Percentiles rank a stretch among this genome's conserved stretches.
These are phyloP conservation scores for Myiozetetes cayanensis DNA, from an alignment of 2,113 vertebrate genomes.

Conservation along the genomic window DNA sequence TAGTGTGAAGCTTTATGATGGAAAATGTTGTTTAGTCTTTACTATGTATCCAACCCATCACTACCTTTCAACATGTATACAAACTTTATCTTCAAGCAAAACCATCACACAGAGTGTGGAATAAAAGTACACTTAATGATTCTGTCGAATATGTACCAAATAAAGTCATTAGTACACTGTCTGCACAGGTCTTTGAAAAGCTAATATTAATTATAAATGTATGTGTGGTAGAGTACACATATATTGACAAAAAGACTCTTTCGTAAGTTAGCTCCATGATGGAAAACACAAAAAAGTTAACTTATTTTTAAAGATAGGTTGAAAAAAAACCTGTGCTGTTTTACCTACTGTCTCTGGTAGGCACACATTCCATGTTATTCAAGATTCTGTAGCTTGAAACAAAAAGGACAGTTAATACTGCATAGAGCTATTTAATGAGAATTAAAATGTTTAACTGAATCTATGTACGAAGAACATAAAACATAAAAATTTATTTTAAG, in stretches of 20 bases:
- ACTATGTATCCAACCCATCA: neutral
- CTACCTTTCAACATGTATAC: neutral
- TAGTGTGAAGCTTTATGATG: neutral
- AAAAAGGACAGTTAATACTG: no score
- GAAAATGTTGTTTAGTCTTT: neutral
- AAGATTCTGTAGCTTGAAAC: no score
- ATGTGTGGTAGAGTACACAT: neutral
- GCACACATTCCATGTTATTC: no score
- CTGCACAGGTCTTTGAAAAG: neutral
- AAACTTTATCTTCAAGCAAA: neutral
- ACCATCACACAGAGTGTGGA: neutral
- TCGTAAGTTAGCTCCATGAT: neutral
- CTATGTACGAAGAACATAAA: no score
- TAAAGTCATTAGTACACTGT: neutral
- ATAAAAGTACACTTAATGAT: neutral
- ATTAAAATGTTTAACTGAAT: no score
- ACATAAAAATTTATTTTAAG: no score
- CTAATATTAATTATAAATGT: neutral
- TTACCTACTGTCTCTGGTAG: no score
- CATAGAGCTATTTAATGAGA: no score
- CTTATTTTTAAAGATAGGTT: neutral
- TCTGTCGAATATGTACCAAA: neutral
- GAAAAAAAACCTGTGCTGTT: no score
- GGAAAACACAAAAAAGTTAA: neutral
- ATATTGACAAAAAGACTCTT: neutral